A percentile compares a stretch with the other conserved stretches of the same genome.
phyloP scores from a whole-genome alignment of 2,113 vertebrate genomes.

The Dunckerocampus dactyliophorus region DNA sequence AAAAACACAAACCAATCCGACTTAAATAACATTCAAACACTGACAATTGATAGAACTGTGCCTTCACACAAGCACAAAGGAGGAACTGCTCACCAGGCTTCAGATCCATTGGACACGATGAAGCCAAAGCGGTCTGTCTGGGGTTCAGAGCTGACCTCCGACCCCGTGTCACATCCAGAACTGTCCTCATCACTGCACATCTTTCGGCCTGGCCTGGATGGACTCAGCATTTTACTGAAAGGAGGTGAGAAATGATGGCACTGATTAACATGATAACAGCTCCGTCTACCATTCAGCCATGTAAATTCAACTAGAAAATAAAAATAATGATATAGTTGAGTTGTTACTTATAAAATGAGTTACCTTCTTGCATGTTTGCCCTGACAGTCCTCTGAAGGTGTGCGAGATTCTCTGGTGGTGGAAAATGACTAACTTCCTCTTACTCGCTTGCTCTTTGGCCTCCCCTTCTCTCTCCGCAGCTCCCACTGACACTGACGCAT shows the following conservation, averaged over 20 bases:
- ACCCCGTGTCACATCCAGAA: conserved; percentile 57
- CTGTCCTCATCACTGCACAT: conserved; percentile 50
- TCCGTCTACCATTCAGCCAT: not conserved
- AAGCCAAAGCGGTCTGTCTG: conserved; percentile 78
- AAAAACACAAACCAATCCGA: not conserved
- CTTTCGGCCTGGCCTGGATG: conserved; percentile 32
- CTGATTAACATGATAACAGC: not conserved
- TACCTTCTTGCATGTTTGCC: conserved; percentile 54
- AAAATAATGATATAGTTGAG: not conserved
- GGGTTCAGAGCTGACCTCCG: conserved; percentile 48
- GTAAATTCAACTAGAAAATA: not conserved
- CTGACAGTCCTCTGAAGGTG: conserved; percentile 24
- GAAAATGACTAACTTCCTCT: conserved; percentile 43
- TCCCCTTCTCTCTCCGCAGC: conserved; percentile 6
- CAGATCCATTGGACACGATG: conserved; percentile 67
- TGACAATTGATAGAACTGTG: not conserved
- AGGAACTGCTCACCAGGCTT: conserved; percentile 59
- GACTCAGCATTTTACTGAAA: conserved; percentile 52
- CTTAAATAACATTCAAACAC: not conserved
- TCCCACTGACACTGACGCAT: conserved; percentile 4
- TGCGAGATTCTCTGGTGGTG: conserved; percentile 21
- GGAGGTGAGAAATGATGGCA: not conserved
- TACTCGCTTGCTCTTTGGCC: conserved; percentile 16
- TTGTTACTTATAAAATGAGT: conserved; percentile 1
- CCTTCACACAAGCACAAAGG: not conserved